These are phyloP conservation scores for Ptilorrhoa leucosticta DNA, from an alignment of 2,113 vertebrate genomes.

Conservation along the genomic window DNA sequence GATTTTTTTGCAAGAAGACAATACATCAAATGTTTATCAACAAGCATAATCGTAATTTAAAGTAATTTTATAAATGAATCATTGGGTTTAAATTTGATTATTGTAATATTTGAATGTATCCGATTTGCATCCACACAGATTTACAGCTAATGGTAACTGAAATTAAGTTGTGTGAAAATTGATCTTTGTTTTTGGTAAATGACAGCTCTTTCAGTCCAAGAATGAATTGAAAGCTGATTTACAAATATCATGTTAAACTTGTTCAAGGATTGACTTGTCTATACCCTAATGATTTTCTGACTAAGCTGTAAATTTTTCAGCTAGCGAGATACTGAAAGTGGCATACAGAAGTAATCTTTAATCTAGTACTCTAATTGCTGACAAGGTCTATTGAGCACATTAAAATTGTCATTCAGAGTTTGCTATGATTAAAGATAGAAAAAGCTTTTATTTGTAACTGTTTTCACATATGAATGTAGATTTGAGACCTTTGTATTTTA, in stretches of 20 bases:
- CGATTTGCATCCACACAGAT: not conserved
- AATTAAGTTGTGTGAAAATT: constrained; percentile 34
- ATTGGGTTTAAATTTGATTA: not conserved
- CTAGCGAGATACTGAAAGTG: not conserved
- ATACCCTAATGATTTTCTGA: not conserved
- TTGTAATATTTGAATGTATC: not conserved
- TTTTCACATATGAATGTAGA: not conserved
- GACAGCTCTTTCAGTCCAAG: not conserved
- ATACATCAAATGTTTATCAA: not conserved
- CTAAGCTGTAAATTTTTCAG: constrained; percentile 1
- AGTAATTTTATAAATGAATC: not conserved
- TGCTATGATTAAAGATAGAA: not conserved
- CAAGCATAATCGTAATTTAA: not conserved
- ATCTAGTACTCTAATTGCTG: not conserved
- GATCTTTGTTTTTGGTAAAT: constrained; percentile 13
- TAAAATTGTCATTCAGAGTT: not conserved
- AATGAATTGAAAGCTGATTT: constrained; percentile 7
- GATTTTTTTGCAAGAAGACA: not conserved
- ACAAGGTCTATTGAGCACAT: not conserved
- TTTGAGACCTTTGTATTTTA: not conserved
- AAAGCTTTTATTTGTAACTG: not conserved
- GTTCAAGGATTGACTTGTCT: not conserved
- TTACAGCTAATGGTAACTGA: constrained; percentile 31
- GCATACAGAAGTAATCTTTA: not conserved
- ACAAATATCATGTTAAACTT: not conserved